Evolutionary conservation across 2,888 invertebrate genomes (phyloP).

Genomic region (Drosophila fungiperda): DNA sequence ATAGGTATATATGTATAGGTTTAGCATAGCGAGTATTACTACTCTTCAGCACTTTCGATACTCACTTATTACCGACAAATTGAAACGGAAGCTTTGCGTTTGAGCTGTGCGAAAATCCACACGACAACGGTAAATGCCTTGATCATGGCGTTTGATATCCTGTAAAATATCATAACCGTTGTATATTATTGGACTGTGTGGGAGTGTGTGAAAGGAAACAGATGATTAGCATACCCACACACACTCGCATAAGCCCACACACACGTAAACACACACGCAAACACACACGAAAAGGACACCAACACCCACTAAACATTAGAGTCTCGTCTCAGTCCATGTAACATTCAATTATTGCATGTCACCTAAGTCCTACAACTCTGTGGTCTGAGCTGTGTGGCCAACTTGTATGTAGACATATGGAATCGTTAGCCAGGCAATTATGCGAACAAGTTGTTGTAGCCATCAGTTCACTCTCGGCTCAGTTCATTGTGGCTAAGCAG

Average conservation of each 20-base stretch:
- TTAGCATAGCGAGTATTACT: neutral
- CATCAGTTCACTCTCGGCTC: neutral
- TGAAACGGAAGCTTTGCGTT: conserved; percentile 94
- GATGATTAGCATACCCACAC: conserved; percentile 66
- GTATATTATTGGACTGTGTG: conserved; percentile 42
- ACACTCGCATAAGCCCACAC: conserved; percentile 7
- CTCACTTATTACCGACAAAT: conserved; percentile 96
- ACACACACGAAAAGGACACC: conserved; percentile 5
- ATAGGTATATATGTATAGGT: conserved; percentile 2
- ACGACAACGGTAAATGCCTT: conserved; percentile 95
- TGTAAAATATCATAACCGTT: conserved; percentile 71
- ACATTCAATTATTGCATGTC: conserved; percentile 77
- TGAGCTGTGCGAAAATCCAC: conserved; percentile 96
- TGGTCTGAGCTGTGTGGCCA: conserved; percentile 35
- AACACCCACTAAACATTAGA: conserved; percentile 12
- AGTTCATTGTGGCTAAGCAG: conserved; percentile 8
- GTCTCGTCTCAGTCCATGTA: conserved; percentile 42
- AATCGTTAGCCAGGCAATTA: conserved; percentile 24
- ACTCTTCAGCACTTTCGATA: conserved; percentile 65
- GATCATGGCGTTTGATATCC: conserved; percentile 94
- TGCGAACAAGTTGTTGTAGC: conserved; percentile 7
- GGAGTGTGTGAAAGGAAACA: conserved; percentile 52
- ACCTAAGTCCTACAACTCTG: conserved; percentile 41
- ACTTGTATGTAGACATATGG: conserved; percentile 16
- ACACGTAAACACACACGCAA: conserved; percentile 7